Percentiles rank a stretch among this genome's conserved stretches.
These are phyloP conservation scores for Phortica okadai DNA, from an alignment of 2,888 invertebrate genomes.

Conservation along the genomic window DNA sequence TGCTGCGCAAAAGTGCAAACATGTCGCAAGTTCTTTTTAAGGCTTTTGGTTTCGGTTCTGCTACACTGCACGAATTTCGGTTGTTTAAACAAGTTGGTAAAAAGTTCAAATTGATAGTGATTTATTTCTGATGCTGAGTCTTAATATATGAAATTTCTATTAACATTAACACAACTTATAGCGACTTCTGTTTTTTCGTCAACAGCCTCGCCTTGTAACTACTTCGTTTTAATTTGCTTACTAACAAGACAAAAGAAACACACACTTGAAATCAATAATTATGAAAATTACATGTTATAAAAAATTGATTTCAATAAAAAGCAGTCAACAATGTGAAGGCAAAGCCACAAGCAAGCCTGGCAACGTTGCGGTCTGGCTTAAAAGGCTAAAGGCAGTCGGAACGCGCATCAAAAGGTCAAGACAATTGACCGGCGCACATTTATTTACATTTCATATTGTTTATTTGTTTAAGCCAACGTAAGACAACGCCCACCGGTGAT, in stretches of 20 bases:
- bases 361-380: too few relatives aligned
- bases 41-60: constrained; percentile 6
- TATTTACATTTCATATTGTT: neutral
- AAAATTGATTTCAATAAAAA: neutral
- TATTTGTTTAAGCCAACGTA: neutral
- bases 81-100: neutral
- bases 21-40: constrained; percentile 9
- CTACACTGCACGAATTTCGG: constrained; percentile 24
- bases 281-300: neutral
- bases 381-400: neutral
- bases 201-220: too few relatives aligned
- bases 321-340: neutral
- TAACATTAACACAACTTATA: too few relatives aligned
- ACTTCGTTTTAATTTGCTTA: too few relatives aligned
- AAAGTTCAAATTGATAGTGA: neutral
- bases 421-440: neutral
- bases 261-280: neutral
- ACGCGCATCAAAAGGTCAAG: neutral
- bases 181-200: too few relatives aligned
- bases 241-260: too few relatives aligned
- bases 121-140: neutral
- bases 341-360: neutral
- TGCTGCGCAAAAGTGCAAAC: constrained; percentile 11
- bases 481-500: neutral
- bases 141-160: too few relatives aligned